phyloP scores from a whole-genome alignment of 2,797 vertebrate species.

The Anolis apletophallus region DNA sequence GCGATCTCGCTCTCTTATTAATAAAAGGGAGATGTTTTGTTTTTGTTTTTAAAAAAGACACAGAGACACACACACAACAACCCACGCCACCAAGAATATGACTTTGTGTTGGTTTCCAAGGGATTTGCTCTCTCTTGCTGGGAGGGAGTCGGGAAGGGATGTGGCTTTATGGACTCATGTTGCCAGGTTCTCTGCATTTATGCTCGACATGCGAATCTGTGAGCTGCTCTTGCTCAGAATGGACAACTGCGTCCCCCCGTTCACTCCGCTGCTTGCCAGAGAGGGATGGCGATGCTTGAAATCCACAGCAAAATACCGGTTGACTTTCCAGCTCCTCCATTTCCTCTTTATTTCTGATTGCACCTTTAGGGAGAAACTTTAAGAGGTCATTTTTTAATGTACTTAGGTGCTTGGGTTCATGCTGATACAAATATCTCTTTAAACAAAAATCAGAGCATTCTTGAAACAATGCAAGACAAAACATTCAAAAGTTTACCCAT shows the following conservation, averaged over 20 bases:
- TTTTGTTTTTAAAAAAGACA: constrained; percentile 4
- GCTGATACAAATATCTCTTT: constrained; percentile 65
- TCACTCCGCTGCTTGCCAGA: constrained; percentile 97
- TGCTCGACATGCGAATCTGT: constrained; percentile 98
- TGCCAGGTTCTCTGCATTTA: constrained; percentile 92
- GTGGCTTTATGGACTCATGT: constrained; percentile 83
- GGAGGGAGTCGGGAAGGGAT: neutral
- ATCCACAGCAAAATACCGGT: constrained; percentile 98
- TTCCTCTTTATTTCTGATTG: constrained; percentile 99
- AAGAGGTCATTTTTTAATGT: constrained; percentile 89
- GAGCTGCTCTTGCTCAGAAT: constrained; percentile 99
- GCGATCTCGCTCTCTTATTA: constrained; percentile 23
- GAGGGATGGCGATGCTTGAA: constrained; percentile 98
- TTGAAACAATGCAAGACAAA: neutral
- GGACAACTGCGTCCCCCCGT: constrained; percentile 96
- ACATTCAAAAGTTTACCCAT: neutral
- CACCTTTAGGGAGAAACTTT: constrained; percentile 94
- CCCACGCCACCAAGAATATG: constrained; percentile 46
- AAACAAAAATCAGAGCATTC: neutral
- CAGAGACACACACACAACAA: constrained; percentile 39
- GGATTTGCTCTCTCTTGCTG: constrained; percentile 52
- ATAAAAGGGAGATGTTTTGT: constrained; percentile 1
- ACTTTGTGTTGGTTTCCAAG: constrained; percentile 47
- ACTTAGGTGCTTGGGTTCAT: constrained; percentile 78
- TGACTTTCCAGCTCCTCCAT: constrained; percentile 99